Base-by-base conservation (phyloP, 1,140 invertebrate species). In the Anagrus nilaparvatae region DNA sequence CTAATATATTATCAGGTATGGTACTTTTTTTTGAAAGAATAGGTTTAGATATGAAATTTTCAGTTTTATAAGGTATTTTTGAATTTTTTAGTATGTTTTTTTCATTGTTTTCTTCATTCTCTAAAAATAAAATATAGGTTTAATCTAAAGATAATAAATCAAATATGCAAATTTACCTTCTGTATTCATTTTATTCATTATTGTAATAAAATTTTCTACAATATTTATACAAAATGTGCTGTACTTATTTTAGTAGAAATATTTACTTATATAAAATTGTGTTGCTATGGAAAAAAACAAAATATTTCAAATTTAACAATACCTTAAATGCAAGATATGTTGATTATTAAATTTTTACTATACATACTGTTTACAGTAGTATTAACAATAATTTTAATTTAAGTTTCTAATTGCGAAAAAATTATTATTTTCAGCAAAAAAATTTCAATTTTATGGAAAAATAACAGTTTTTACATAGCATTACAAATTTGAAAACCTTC, bases 1-100 rank as follows among this genome's bases (percentile, higher is more conserved):
- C 38, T 38, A 68, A 51, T 44, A 66, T 53, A 41, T 65, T 45
- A 13, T 40, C 16, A 16, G 53, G 43, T 5, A 67, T 42, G 5
- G 55, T 60, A 36, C 56, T 53, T 31, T 60, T 38, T 8, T 50
- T 4, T 5, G 50, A 48, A 16, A 34, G 35, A 6, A 14, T 43
- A 5, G 54, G 40, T 9, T 40, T 32, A 0, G 54, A 60, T 14
- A 58, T 49, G 37, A 54, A 59, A 43, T 56, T 46, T 13, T 49
- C 34, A 9, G 40, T 23, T 20, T 52, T 23, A 7, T 50, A 55
- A 25, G 27, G 21, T 19, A 40, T 33, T 12, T 9, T 3, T 5
- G 21, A 20, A 21, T 28, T 21, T 3, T 21, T 14, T 29, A 42
- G 21, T 3, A 13, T 7, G n/a, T 48, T n/a, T 16, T 44, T 39